Evolutionary conservation across 2,888 invertebrate genomes (phyloP), one percentile per base, ranked within the genome.

Genomic region (Hyposoter didymator): DNA sequence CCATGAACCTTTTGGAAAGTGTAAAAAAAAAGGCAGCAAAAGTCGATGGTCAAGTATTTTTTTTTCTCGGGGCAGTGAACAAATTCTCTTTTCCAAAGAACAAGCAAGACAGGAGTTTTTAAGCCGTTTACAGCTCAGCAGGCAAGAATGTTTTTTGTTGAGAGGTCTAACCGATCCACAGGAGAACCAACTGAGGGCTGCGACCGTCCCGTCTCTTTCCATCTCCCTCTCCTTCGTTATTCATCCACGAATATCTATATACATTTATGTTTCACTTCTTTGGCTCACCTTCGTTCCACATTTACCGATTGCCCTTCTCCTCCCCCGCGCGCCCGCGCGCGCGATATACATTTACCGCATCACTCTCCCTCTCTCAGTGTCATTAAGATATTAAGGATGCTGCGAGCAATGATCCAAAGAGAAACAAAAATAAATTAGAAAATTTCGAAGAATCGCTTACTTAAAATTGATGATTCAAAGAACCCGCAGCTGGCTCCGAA

Each of bases 131-230:
- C 90, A 89, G 88, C 90, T 91, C 91, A 90, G 87, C 89, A 73
- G 81, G 73, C 89, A 91, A 88, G 90, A 91, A 91, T 91, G 90
- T 90, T 91, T 72, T 90, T 91, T 91, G 90, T 91, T 86, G 82
- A 74, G 84, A 86, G 76, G 62, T 82, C 79, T 85, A 72, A 79
- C 76, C 82, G 79, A 82, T 82, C 72, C 59, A 49, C 73, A 62
- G 64, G 82, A 75, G 82, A 85, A 87, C 85, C 88, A 78, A 78
- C 87, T 84, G 72, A 84, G 84, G 76, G 76, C 76, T 84, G n/a
- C n/a, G 62, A 78, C 79, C 75, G 66, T 59, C 78, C 79, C 64
- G 64, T 84, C 52, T 75, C 72, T 79, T 73, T 74, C 70, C 64
- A 49, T 75, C 75, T 69, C 43, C 22, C 28, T 17, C 32, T 64